Conservation (phyloP, 1,140 invertebrate species). For the Cotesia chilonis region DNA sequence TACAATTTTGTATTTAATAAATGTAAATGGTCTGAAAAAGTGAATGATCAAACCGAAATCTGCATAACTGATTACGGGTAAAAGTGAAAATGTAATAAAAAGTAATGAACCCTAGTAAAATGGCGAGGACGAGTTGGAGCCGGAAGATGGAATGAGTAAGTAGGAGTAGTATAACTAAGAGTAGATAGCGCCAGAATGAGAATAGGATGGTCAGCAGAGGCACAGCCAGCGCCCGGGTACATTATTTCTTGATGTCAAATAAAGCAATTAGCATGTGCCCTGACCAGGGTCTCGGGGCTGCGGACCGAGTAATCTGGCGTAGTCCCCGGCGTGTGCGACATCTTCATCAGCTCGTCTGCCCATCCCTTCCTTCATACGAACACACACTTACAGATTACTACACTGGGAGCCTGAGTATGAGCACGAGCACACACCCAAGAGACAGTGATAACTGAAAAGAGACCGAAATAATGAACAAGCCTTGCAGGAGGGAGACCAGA, state of each 20-base stretch:
- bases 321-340: slow-evolving; percentile 65
- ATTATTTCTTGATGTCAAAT: slow-evolving; percentile 68
- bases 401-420: background rate
- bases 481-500: slow-evolving; percentile 22
- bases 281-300: slow-evolving; percentile 57
- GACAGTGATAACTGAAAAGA: background rate
- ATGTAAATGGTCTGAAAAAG: too few species aligned
- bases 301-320: slow-evolving; percentile 60
- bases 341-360: slow-evolving; percentile 60
- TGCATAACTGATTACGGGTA: slow-evolving; percentile 30
- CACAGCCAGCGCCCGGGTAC: slow-evolving; percentile 45
- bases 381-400: background rate
- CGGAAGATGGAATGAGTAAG: background rate
- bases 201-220: slow-evolving; percentile 13
- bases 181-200: background rate
- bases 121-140: background rate
- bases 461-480: slow-evolving; percentile 19
- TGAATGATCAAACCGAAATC: too few species aligned
- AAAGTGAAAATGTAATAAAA: slow-evolving; percentile 45
- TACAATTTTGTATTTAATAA: too few species aligned
- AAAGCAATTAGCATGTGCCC: slow-evolving; percentile 67
- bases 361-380: background rate
- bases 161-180: background rate
- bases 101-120: slow-evolving; percentile 61
- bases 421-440: background rate